Percentiles rank a stretch among this genome's conserved stretches.
Evolutionary conservation across 2,113 vertebrate genomes (phyloP).

Genomic region (Heterotis niloticus): DNA sequence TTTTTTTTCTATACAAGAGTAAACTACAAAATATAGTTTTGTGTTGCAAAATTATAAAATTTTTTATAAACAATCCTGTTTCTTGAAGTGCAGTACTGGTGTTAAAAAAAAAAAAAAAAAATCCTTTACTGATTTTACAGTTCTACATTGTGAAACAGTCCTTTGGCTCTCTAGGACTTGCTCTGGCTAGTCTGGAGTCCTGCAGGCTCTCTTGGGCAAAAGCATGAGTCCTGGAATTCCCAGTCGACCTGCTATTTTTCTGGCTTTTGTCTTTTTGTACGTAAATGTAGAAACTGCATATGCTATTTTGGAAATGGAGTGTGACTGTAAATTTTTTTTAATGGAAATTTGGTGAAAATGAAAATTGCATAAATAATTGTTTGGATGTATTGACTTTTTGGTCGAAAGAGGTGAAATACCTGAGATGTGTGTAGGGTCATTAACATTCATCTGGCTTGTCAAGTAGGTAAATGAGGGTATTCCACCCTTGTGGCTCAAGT

Average conservation of each 20-base stretch:
- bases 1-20: not conserved
- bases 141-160: not conserved
- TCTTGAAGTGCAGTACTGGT: not conserved
- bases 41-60: not conserved
- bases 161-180: not conserved
- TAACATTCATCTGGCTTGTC: conserved; percentile 30
- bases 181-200: conserved; percentile 14
- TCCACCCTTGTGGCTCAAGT: not conserved
- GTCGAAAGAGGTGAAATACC: conserved; percentile 36
- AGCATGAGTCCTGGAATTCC: not conserved
- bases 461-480: not conserved
- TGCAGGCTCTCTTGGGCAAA: not conserved
- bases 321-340: no score
- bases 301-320: no score
- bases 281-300: not conserved
- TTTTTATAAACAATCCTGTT: not conserved
- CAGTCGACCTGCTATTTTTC: not conserved
- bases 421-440: conserved; percentile 9
- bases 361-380: no score
- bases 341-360: no score
- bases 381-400: conserved; percentile 32
- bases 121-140: not conserved
- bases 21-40: not conserved
- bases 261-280: conserved; percentile 14
- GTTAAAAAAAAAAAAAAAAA: not conserved